phyloP scores from a whole-genome alignment of 2,113 vertebrate species.

The Bujurquina vittata region DNA sequence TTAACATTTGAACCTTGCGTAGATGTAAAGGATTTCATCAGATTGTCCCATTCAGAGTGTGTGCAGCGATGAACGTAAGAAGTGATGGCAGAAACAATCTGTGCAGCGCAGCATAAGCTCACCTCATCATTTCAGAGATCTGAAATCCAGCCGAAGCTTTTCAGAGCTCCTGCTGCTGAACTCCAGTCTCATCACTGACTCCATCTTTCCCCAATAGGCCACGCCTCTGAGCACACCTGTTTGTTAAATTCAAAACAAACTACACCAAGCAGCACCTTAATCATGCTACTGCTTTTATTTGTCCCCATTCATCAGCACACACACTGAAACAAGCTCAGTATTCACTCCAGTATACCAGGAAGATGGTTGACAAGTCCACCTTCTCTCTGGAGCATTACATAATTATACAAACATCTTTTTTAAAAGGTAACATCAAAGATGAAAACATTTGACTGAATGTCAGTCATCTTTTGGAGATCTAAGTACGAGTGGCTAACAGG shows the following conservation, averaged over 20 bases:
- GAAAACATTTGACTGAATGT: slow-evolving; percentile 36
- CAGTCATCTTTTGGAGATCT: neutral
- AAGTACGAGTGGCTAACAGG: slow-evolving; percentile 27
- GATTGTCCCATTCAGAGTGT: neutral
- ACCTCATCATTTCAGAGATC: slow-evolving; percentile 40
- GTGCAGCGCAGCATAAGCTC: slow-evolving; percentile 5
- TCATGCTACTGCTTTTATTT: slow-evolving; percentile 39
- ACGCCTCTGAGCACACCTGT: slow-evolving; percentile 60
- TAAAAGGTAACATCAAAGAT: neutral
- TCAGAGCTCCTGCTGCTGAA: neutral
- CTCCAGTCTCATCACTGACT: neutral
- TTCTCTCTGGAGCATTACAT: slow-evolving; percentile 21
- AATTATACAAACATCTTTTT: neutral
- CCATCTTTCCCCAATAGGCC: slow-evolving; percentile 11
- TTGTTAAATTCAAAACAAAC: neutral
- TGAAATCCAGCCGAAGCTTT: neutral
- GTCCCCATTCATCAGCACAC: neutral
- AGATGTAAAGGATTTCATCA: slow-evolving; percentile 18
- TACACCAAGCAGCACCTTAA: neutral
- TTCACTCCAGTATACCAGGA: slow-evolving; percentile 3
- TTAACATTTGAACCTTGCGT: neutral
- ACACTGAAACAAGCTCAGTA: neutral
- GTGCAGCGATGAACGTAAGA: neutral
- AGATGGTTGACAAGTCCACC: slow-evolving; percentile 37
- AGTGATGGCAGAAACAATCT: neutral